Evolutionary conservation across 2,113 vertebrate genomes (phyloP).

Genomic region (Larimichthys crocea): DNA sequence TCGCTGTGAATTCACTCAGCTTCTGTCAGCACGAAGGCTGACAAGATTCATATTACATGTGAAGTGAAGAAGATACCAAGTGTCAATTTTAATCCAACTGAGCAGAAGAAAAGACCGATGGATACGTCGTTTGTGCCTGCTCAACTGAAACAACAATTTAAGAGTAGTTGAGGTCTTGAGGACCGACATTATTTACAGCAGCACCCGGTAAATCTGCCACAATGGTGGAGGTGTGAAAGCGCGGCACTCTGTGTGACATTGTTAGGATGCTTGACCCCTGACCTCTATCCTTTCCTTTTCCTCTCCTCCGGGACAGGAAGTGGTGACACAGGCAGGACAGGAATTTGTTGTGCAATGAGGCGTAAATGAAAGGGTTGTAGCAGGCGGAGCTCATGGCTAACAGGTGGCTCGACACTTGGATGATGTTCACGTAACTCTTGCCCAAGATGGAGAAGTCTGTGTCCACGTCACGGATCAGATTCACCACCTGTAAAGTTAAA

Average conservation of each 20-base stretch:
- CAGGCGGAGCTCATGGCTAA: constrained; percentile 85
- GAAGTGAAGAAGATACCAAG: not conserved
- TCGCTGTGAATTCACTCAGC: not conserved
- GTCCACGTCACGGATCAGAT: constrained; percentile 83
- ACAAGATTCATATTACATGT: not conserved
- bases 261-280: constrained; percentile 60
- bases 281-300: constrained; percentile 25
- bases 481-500: constrained; percentile 74
- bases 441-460: constrained; percentile 80
- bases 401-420: constrained; percentile 83
- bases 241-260: constrained; percentile 47
- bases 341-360: constrained; percentile 82
- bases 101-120: not conserved
- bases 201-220: constrained; percentile 44
- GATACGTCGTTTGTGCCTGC: not conserved
- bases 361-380: constrained; percentile 87
- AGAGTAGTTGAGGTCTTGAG: constrained; percentile 38
- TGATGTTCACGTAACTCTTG: constrained; percentile 82
- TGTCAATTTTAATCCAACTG: not conserved
- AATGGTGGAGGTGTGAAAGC: constrained; percentile 40
- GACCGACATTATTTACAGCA: not conserved
- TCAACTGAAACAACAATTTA: not conserved
- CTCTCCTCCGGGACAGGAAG: constrained; percentile 41
- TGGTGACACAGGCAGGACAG: constrained; percentile 68
- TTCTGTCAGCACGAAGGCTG: not conserved